These are phyloP conservation scores for Diarsia dahlii DNA, from an alignment of 2,888 invertebrate genomes.

Conservation along the genomic window DNA sequence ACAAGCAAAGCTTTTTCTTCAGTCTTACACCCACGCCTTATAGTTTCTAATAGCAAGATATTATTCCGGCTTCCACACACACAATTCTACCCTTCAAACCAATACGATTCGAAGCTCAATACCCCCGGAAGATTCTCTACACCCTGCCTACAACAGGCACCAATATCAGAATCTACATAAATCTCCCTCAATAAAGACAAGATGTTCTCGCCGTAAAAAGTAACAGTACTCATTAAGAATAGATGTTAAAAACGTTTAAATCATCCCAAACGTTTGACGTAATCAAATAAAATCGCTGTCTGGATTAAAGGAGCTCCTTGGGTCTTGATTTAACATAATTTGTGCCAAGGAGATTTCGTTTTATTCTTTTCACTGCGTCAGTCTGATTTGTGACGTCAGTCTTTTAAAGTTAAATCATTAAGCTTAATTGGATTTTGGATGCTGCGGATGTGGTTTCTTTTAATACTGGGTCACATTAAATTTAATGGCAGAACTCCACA, in stretches of 20 bases:
- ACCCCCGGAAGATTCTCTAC: not conserved
- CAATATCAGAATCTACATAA: conserved; percentile 45
- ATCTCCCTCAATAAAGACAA: conserved; percentile 45
- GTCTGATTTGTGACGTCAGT: conserved; percentile 71
- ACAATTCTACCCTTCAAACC: not conserved
- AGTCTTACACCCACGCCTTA: not conserved
- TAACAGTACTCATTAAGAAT: conserved; percentile 65
- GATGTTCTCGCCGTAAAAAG: conserved; percentile 53
- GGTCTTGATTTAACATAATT: conserved; percentile 80
- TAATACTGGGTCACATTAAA: not conserved
- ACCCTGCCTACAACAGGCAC: not conserved
- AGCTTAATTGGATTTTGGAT: conserved; percentile 75
- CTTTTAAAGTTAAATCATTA: conserved; percentile 80
- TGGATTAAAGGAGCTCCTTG: conserved; percentile 73
- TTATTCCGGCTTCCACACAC: not conserved
- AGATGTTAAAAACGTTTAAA: conserved; percentile 71
- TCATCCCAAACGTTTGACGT: conserved; percentile 73
- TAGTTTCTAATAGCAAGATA: not conserved
- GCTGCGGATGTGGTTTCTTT: conserved; percentile 58
- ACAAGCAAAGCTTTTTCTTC: not conserved
- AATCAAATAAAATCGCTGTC: conserved; percentile 82
- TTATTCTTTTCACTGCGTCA: conserved; percentile 72
- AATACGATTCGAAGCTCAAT: not conserved
- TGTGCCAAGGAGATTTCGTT: conserved; percentile 74
- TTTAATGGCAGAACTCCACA: not conserved